Conservation (phyloP, 2,113 vertebrate genomes). For the Caranx melampygus region DNA sequence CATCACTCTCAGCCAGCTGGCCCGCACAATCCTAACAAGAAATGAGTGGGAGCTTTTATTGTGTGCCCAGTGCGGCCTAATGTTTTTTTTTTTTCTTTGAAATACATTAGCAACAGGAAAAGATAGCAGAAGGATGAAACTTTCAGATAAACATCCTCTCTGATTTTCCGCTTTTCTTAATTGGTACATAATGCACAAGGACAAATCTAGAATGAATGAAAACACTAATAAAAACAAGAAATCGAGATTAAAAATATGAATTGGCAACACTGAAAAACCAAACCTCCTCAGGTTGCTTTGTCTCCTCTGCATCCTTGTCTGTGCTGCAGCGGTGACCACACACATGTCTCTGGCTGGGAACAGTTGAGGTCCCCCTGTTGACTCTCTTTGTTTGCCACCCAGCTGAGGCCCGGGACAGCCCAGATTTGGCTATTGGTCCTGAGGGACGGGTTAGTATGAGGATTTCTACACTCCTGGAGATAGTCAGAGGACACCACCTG, state of each 20-base stretch:
- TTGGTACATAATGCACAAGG: not conserved
- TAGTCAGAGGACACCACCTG: slow-evolving; percentile 58
- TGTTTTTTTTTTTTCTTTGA: not conserved
- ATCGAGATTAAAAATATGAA: slow-evolving; percentile 5
- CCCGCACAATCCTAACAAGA: slow-evolving; percentile 71
- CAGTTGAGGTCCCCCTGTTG: slow-evolving; percentile 64
- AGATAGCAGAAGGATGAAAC: not conserved
- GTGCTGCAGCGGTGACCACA: slow-evolving; percentile 74
- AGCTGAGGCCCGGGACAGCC: slow-evolving; percentile 76
- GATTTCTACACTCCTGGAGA: slow-evolving; percentile 73
- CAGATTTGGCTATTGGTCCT: slow-evolving; percentile 77
- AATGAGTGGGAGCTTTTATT: slow-evolving; percentile 26
- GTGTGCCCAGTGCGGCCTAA: not conserved
- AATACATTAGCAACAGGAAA: not conserved
- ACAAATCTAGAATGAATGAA: not conserved
- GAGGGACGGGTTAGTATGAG: slow-evolving; percentile 78
- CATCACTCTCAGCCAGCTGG: slow-evolving; percentile 72
- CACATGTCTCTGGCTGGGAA: slow-evolving; percentile 68
- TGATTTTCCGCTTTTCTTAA: not conserved
- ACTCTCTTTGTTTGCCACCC: slow-evolving; percentile 78
- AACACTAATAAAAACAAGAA: slow-evolving; percentile 1
- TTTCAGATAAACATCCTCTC: not conserved
- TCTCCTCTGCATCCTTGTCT: slow-evolving; percentile 82
- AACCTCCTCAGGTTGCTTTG: slow-evolving; percentile 76
- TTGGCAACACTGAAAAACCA: slow-evolving; percentile 22